Conservation (phyloP, 2,888 invertebrate species). For the Tachina lurida region DNA sequence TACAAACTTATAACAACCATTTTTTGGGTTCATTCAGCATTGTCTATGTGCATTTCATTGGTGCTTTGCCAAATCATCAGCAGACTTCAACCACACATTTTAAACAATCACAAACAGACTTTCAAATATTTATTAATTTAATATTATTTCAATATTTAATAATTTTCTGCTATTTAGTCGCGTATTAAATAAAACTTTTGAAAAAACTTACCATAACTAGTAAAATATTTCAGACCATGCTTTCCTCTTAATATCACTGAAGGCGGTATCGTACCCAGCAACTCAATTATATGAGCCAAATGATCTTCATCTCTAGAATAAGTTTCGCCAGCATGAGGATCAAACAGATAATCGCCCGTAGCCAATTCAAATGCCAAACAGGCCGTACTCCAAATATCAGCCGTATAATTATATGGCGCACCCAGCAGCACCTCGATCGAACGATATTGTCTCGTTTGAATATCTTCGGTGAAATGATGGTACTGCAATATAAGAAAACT, state of each 20-base stretch:
- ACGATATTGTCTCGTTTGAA: constrained; percentile 93
- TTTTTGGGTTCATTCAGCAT: too few relatives aligned
- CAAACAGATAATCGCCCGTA: constrained; percentile 94
- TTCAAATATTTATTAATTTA: too few relatives aligned
- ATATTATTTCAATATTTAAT: too few relatives aligned
- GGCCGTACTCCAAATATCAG: constrained; percentile 94
- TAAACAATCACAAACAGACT: too few relatives aligned
- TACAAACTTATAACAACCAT: too few relatives aligned
- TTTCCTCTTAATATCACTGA: constrained; percentile 89
- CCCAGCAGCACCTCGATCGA: constrained; percentile 89
- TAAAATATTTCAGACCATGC: constrained; percentile 89
- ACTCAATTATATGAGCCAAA: constrained; percentile 92
- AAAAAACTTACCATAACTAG: constrained; percentile 85
- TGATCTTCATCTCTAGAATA: constrained; percentile 93
- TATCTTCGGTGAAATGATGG: constrained; percentile 92
- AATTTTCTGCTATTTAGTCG: not conserved
- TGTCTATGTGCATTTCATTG: too few relatives aligned
- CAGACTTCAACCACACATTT: too few relatives aligned
- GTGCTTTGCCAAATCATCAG: too few relatives aligned
- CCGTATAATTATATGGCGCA: constrained; percentile 90
- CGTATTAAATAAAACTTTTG: not conserved
- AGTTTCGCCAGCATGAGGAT: constrained; percentile 90
- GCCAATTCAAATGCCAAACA: constrained; percentile 94
- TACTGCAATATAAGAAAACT: constrained; percentile 81
- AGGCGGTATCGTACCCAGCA: constrained; percentile 90